Base-by-base conservation (phyloP, 1,140 invertebrate genomes). In the Drosophila carrolli region DNA sequence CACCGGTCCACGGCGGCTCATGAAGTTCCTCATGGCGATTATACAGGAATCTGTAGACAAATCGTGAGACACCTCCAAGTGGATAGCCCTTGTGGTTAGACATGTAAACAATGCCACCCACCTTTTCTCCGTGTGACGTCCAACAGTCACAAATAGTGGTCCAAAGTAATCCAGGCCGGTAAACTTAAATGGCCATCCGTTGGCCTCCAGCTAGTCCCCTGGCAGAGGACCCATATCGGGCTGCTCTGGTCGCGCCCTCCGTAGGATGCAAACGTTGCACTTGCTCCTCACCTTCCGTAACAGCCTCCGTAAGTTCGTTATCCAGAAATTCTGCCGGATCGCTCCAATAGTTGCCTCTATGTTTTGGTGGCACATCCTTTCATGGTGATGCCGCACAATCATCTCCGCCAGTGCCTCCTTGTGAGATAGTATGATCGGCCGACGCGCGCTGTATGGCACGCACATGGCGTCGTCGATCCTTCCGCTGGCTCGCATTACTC, bases 21-120 rank as follows among this genome's bases (percentile, higher is more conserved):
- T 37, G 7, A 71, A 71, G 0, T 71, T 67, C 9, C 29, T 43
- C 7, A 72, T 72, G 5, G 23, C 51, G 19, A 72, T 57, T 7
- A 72, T 41, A 16, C 16, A 16, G 16, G 16, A 16, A 16, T 16
- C 16, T 16, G 16, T 16, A 16, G 16, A 16, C 16, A 68, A 46
- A 61, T 68, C 47, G 1, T 50, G 32, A 4, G 32, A 43, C 23
- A 71, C 19, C 19, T 56, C 43, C 50, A 65, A 35, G 10, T 65
- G 43, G 10, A 65, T 41, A 4, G 60, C 50, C 0, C 35, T 66
- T 6, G 35, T 48, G n/a, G 46, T n/a, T n/a, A n/a, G n/a, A n/a
- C n/a, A n/a, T n/a, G n/a, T n/a, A n/a, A n/a, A n/a, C n/a, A n/a
- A n/a, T n/a, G n/a, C n/a, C n/a, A 29, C 38, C 55, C 23, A 44